Evolutionary conservation across 2,113 vertebrate species (phyloP), one percentile per base, ranked within the genome.

Genomic region (Gambusia holbrooki): DNA sequence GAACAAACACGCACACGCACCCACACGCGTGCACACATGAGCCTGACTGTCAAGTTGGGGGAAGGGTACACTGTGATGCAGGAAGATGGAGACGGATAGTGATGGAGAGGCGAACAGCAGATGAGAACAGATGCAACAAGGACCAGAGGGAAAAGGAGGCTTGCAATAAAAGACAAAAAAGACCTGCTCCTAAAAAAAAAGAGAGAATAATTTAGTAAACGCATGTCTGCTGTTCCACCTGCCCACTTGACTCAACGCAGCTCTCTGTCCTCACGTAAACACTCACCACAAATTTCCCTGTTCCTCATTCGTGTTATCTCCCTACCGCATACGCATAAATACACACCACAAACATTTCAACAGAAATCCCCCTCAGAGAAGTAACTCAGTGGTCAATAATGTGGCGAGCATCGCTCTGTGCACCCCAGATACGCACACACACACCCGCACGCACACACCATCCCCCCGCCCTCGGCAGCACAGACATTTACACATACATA

Each of bases 231-330:
- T 74, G 62, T 22, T 74, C 64, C 85, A 88, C 84, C 82, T 89
- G 82, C 77, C 32, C 75, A 86, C 78, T 89, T 90, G 92, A 92
- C 87, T 93, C 90, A 92, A 87, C 89, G 89, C 68, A 77, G 15
- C 73, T 30, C 48, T 61, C 66, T 28, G n/a, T 35, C 22, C 66
- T 80, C 40, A 76, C 29, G 80, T 69, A 73, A 72, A 66, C 25
- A 48, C 51, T 4, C 19, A 69, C 74, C 81, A 79, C 67, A 79
- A 14, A 62, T 62, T n/a, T 69, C 40, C 42, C 69, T 66, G 63
- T 75, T 90, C 82, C 45, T 83, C 86, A 54, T 25, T 54, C 51
- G 1, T 54, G 51, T 54, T 83, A 81, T 54, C 76, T 45, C 61
- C 51, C 65, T 1, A 2, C 63, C 71, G 6, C 68, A 75, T 74